Evolutionary conservation across 2,113 vertebrate species (phyloP), one percentile per base, ranked within the genome.

Genomic region (Salvelinus alpinus): DNA sequence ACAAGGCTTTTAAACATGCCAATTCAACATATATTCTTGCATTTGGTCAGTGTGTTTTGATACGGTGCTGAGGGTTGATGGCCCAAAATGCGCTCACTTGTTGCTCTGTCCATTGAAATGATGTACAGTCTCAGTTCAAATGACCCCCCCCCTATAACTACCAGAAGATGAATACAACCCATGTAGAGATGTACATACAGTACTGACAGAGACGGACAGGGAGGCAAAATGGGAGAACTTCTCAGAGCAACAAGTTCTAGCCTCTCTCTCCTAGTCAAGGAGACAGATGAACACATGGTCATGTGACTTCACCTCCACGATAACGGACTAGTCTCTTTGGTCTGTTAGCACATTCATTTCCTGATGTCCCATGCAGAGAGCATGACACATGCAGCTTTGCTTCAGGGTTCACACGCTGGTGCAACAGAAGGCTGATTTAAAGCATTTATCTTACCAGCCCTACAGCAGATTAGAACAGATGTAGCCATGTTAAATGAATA

Each of bases 391-490:
- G 59, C 59, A n/a, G 59, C 18, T n/a, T 14, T 22, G 59, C n/a
- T 62, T 22, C 59, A 62, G 25, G 25, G 24, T 22, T 66, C 25
- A 18, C 22, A 14, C 25, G 29, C 5, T n/a, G 64, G n/a, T 66
- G 64, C 25, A 66, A 25, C 5, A 2, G 5, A 66, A 66, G 25
- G 64, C 64, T 66, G 13, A 12, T 24, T 66, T 29, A 66, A 66
- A 66, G 69, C 22, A 51, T n/a, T 62, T 3, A 8, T 8, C 79
- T 69, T 78, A 29, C 68, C 44, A 62, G 44, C 12, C n/a, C 65
- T 1, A 24, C 25, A 24, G n/a, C 16, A 76, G 76, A 88, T 79
- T 82, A 83, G 57, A 22, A 34, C 34, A 72, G 22, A 72, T 65
- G 14, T 44, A 18, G 57, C 16, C 3, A 0, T 38, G 75, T 73